Evolutionary conservation across 2,797 vertebrate genomes (phyloP).

Genomic region (Periophthalmus magnuspinnatus): DNA sequence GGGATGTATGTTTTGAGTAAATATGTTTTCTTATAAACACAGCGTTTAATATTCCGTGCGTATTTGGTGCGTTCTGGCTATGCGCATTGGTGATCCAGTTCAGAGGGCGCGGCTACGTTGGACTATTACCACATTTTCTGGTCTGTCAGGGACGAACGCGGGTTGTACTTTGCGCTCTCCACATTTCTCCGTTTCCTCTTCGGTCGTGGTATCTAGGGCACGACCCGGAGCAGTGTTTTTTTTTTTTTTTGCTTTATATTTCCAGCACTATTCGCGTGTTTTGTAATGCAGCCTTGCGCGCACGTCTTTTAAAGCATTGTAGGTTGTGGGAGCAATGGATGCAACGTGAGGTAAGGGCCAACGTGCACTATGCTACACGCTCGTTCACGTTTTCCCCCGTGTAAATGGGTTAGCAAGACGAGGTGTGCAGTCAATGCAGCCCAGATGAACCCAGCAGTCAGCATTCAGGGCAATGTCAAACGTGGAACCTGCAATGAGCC

Average conservation of each 20-base stretch:
- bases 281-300: slow-evolving; percentile 25
- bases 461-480: slow-evolving; percentile 37
- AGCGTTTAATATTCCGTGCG: neutral
- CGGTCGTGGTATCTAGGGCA: slow-evolving; percentile 28
- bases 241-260: slow-evolving; percentile 28
- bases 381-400: neutral
- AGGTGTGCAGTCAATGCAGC: too few relatives aligned
- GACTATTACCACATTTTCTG: slow-evolving; percentile 35
- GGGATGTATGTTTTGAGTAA: slow-evolving; percentile 17
- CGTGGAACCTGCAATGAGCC: neutral
- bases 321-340: slow-evolving; percentile 20
- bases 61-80: neutral
- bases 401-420: slow-evolving; percentile 7
- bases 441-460: slow-evolving; percentile 19
- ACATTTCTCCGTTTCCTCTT: slow-evolving; percentile 7
- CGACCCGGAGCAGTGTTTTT: slow-evolving; percentile 27
- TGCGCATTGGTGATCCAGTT: slow-evolving; percentile 27
- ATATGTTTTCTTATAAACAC: slow-evolving; percentile 21
- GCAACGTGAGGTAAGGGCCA: slow-evolving; percentile 16
- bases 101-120: slow-evolving; percentile 71
- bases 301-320: slow-evolving; percentile 9
- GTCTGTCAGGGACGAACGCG: slow-evolving; percentile 11
- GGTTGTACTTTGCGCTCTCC: slow-evolving; percentile 14
- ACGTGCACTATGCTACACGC: slow-evolving; percentile 26
- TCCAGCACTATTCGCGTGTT: slow-evolving; percentile 39